Evolutionary conservation across 92 coral and sea anemone genomes (phyloP), one percentile per base, ranked within the genome.

Genomic region (Pocillopora grandis): DNA sequence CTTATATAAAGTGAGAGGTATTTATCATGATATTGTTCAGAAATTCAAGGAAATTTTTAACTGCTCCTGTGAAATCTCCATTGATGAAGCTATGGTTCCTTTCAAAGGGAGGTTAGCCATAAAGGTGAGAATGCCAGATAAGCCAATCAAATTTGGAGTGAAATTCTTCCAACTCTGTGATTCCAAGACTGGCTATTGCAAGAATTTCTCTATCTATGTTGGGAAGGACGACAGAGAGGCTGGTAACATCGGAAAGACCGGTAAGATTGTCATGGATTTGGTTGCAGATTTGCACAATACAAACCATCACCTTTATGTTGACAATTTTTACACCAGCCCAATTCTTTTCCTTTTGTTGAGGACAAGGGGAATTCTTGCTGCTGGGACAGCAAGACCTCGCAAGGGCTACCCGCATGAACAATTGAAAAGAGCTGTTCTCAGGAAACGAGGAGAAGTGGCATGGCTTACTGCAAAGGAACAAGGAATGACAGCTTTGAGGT

Each of bases 71-170:
- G 73, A 87, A 61, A 81, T 87, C 64, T 87, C 87, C 9, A 69
- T 81, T 6, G 87, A 87, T 35, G 84, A 78, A 48, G 79, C 84
- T 2, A 77, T 85, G 84, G 61, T 77, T 60, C 84, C 84, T 31
- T 78, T 85, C 89, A 85, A 85, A 68, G 84, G 89, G 15, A 85
- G 58, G 71, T 35, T 85, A 13, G 10, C 82, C 36, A 78, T 78
- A 1, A 78, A 78, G 35, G 90, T 87, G n/a, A 62, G 81, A 74
- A 89, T 85, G 92, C 89, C 92, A 13, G 85, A 85, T 69, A 89
- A 85, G 81, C 92, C 89, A 21, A 77, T 84, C 42, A 89, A 89
- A 72, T 85, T 77, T 73, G 86, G 92, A 37, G 80, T 86, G 0
- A 86, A 86, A 77, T 55, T 80, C 61, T 86, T 76, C 63, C 61